Evolutionary conservation across 2,888 invertebrate species (phyloP), one percentile per base, ranked within the genome.

Genomic region (Lasioglossum calceatum): DNA sequence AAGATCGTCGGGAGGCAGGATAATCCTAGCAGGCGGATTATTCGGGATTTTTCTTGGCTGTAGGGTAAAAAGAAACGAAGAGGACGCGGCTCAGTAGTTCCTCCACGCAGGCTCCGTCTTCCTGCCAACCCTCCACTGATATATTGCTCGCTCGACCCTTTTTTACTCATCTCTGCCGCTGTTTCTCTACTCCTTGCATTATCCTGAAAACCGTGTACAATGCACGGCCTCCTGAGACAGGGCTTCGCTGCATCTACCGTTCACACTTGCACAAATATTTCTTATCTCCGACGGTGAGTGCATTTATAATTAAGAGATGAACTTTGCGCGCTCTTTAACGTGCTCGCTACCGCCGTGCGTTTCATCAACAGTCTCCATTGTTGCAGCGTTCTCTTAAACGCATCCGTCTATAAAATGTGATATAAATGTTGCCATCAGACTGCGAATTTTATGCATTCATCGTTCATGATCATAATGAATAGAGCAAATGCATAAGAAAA

Each of bases 21-120:
- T 94, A 94, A 94, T 94, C 94, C 93, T 92, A 91, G 91, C 92
- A 91, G 93, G 92, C 92, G 94, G 94, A 95, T 94, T 94, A 94
- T 92, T 93, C 86, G 91, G 92, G 93, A 94, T 93, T 93, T 93
- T 94, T 92, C 93, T 92, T 92, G 90, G 91, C 92, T 91, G 89
- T 84, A 86, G 91, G 87, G 88, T 87, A 92, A 92, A 92, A 92
- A 91, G 88, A 87, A 87, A 84, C 88, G 90, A 85, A 87, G 86
- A 87, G 87, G 87, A 90, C 89, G 89, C 79, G 87, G 89, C 89
- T 90, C 86, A 90, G 88, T 88, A 92, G 91, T 92, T 92, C 90
- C 89, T 92, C 88, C 89, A 89, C 90, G 90, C 86, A 92, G 90
- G 88, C 90, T 91, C 87, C 91, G 89, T 90, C 91, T 92, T 92